Conservation (phyloP, 2,888 invertebrate species). For the Ephialtes manifestator region DNA sequence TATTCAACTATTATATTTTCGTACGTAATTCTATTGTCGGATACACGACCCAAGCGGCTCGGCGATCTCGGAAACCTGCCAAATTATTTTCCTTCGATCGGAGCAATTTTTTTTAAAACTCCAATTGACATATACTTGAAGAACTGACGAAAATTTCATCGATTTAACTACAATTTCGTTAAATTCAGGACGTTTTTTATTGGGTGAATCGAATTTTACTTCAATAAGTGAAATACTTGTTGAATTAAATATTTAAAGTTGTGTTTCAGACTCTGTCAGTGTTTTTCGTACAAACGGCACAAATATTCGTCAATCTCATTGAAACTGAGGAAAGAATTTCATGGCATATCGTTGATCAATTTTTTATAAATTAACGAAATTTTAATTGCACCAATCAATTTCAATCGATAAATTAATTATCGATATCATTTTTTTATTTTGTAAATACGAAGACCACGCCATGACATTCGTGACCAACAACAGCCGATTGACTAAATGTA, state of each 20-base stretch:
- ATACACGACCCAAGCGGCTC: conserved; percentile 29
- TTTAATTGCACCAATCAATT: background rate
- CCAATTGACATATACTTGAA: background rate
- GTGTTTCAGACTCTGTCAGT: background rate
- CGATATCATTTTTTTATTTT: background rate
- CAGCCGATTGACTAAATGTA: background rate
- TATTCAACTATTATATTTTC: conserved; percentile 69
- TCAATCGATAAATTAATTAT: background rate
- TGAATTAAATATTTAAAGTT: background rate
- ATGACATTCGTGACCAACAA: background rate
- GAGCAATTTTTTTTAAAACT: conserved; percentile 1
- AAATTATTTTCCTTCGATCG: conserved; percentile 15
- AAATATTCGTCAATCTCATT: background rate
- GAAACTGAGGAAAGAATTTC: background rate
- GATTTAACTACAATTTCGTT: background rate
- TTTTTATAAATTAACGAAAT: conserved; percentile 5
- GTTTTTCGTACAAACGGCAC: background rate
- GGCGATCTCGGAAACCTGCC: conserved; percentile 38
- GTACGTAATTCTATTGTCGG: conserved; percentile 58
- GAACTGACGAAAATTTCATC: background rate
- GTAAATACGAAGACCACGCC: background rate
- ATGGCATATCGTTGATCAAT: conserved; percentile 14
- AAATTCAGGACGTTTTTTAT: background rate
- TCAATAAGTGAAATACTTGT: conserved; percentile 13
- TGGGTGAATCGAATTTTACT: conserved; percentile 7